Evolutionary conservation across 2,888 invertebrate genomes (phyloP).

Genomic region (Cheilosia impressa): DNA sequence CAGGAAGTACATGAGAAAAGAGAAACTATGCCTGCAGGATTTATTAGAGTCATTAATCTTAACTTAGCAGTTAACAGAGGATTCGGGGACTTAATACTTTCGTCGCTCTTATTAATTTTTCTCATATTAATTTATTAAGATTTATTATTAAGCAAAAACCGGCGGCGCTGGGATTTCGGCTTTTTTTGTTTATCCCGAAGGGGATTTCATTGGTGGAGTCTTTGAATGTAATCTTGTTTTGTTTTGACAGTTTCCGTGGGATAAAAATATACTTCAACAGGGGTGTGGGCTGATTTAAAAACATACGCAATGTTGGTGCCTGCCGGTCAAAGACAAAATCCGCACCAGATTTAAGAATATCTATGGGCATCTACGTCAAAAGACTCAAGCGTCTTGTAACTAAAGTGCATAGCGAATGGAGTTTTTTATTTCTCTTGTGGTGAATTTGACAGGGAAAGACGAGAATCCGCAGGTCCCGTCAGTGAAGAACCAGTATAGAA

Average conservation of each 20-base stretch:
- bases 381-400: too few relatives aligned
- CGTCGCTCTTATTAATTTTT: constrained; percentile 75
- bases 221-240: constrained; percentile 34
- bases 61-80: constrained; percentile 75
- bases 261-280: background rate
- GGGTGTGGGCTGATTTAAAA: background rate
- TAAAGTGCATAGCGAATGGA: too few relatives aligned
- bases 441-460: too few relatives aligned
- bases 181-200: constrained; percentile 28
- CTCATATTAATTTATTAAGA: constrained; percentile 75
- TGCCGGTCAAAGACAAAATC: too few relatives aligned
- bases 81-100: constrained; percentile 74
- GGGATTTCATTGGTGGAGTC: background rate
- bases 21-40: constrained; percentile 78
- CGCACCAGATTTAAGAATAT: too few relatives aligned
- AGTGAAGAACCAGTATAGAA: too few relatives aligned
- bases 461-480: too few relatives aligned
- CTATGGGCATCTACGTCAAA: too few relatives aligned
- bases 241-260: constrained; percentile 48
- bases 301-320: too few relatives aligned
- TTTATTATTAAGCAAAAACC: constrained; percentile 68
- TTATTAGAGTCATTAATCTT: constrained; percentile 84
- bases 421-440: too few relatives aligned
- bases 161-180: constrained; percentile 41
- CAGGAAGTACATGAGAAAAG: constrained; percentile 64